Conservation (phyloP, 2,113 vertebrate genomes). For the Bubo blakistoni region DNA sequence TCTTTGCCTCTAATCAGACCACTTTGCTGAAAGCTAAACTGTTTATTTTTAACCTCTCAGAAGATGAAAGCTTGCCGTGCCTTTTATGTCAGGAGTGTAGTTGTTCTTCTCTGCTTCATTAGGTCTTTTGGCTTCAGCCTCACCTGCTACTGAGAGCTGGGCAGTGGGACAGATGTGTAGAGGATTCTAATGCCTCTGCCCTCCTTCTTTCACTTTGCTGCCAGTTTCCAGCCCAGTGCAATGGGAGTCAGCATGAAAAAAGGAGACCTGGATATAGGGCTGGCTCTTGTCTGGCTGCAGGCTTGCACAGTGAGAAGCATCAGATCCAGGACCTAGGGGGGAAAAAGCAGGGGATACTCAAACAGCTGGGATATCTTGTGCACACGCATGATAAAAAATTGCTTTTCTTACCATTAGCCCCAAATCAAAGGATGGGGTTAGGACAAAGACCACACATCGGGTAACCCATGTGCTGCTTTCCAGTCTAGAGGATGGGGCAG, state of each 20-base stretch:
- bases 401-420: not conserved
- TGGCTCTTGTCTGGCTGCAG: not conserved
- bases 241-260: not conserved
- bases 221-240: not conserved
- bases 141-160: not conserved
- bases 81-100: not conserved
- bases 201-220: not conserved
- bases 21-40: slow-evolving; percentile 49
- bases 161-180: not conserved
- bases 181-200: not conserved
- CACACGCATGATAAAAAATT: not conserved
- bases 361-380: not conserved
- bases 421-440: not conserved
- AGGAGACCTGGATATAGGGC: not conserved
- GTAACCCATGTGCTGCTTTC: not conserved
- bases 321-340: not conserved
- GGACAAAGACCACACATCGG: fast-evolving
- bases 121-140: not conserved
- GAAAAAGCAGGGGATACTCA: not conserved
- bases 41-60: slow-evolving; percentile 60
- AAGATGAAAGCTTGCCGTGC: not conserved
- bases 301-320: not conserved
- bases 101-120: not conserved
- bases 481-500: not conserved
- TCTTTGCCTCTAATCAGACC: slow-evolving; percentile 33